Base-by-base conservation (phyloP, 92 coral and sea anemone species). In the Montipora capitata region DNA sequence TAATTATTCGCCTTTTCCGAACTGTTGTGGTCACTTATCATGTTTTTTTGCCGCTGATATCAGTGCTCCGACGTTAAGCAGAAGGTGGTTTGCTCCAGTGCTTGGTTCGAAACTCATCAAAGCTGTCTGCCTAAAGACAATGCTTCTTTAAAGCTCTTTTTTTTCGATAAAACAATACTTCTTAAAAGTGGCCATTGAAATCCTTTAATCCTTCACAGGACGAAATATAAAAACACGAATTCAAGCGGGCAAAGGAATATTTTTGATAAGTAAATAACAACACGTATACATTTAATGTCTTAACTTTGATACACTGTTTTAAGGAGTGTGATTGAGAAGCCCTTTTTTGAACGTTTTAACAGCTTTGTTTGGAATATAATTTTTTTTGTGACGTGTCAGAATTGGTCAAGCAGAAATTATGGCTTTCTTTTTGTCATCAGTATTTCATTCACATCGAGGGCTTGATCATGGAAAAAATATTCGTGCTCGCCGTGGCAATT, bases 41-140 rank as follows among this genome's bases (percentile, higher is more conserved):
- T 15, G 1, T 40, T 5, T 10, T 14, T 41, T 14, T 8, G 9
- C 51, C 51, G 9, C 51, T 45, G 51, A 45, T 8, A 45, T 48
- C 52, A 48, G 0, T 54, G 15, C 56, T 67, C 45, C 13, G 14
- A n/a, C 35, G 7, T 64, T 42, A 4, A 40, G 42, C 49, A 68
- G 17, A 20, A 27, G 10, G 38, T 80, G 70, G 12, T 68, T 81
- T 68, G 27, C 54, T 5, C 10, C 52, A 40, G 40, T 3, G 39
- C 49, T 27, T 38, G 77, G 76, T 40, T 81, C 85, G 20, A n/a
- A 69, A 40, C 52, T 68, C 66, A 68, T 80, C 68, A 49, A 74
- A 16, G 7, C 67, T 13, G 9, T 66, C 44, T 27, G 85, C 62
- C 35, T 10, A 15, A 54, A 68, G 52, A 81, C 52, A 81, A 81